Evolutionary conservation across 2,888 invertebrate species (phyloP), one percentile per base, ranked within the genome.

Genomic region (Heterodera filipjevi): DNA sequence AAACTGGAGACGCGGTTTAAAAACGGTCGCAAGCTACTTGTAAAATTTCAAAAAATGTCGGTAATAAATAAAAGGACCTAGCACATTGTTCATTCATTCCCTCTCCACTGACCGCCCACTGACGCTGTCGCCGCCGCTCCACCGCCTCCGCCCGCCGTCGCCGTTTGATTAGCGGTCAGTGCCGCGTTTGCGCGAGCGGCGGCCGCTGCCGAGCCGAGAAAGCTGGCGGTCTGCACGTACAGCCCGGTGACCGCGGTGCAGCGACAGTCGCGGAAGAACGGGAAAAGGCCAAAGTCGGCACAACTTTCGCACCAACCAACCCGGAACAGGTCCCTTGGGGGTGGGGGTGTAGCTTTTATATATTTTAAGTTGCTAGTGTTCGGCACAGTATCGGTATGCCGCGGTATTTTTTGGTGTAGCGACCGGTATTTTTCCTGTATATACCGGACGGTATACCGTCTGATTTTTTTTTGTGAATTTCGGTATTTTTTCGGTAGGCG

Each of bases 191-290:
- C 77, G 33, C 75, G 46, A 44, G 68, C 75, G 49, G 66, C 12
- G 6, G 77, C 68, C 27, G 79, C 75, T 22, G 78, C 44, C n/a
- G 77, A 64, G 35, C 72, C 79, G 27, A 79, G 33, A 12, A 71
- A 71, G 19, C 35, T 39, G 44, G 59, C n/a, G 30, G 79, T 76
- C 30, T 79, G 46, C 30, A 68, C 68, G 66, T 78, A 78, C 39
- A 78, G 39, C 16, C 35, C 77, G 22, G 77, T 71, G 30, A 79
- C 70, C 32, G 64, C 66, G 8, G 84, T 76, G 78, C 87, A 87
- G 78, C 86, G 85, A 81, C 87, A 87, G 78, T 87, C 87, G 81
- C 87, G 87, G 49, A 87, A 81, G 82, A 87, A 87, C 44, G 85
- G 82, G 39, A 19, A 14, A 73, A 86, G 87, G 73, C 87, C 87